phyloP scores from a whole-genome alignment of 1,140 invertebrate species.

The Chymomyza costata region DNA sequence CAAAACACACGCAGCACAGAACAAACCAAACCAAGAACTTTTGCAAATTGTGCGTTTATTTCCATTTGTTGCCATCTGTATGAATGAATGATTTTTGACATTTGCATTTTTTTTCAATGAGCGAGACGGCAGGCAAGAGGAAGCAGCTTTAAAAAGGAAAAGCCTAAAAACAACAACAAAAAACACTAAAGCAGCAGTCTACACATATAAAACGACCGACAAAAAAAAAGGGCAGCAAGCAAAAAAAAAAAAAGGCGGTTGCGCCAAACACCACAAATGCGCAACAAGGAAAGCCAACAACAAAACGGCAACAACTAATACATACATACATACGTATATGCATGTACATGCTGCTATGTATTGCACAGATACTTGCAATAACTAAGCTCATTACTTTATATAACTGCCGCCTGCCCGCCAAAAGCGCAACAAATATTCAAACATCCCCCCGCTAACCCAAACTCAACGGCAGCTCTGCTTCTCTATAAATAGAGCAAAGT shows the following conservation, averaged over 20 bases:
- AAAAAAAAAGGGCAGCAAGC: constrained; percentile 10
- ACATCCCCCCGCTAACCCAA: too few species aligned
- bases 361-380: too few species aligned
- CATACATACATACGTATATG: constrained; percentile 1
- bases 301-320: constrained; percentile 13
- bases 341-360: too few species aligned
- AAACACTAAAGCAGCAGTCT: constrained; percentile 10
- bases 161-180: constrained; percentile 3
- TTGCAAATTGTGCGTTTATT: constrained; percentile 21
- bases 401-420: constrained; percentile 27
- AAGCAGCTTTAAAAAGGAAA: constrained; percentile 7
- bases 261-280: constrained; percentile 2
- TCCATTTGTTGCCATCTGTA: constrained; percentile 29
- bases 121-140: constrained; percentile 17
- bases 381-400: constrained; percentile 50
- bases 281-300: constrained; percentile 40
- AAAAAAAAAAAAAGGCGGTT: constrained; percentile 11
- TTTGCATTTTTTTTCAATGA: constrained; percentile 40
- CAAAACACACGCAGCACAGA: constrained; percentile 15
- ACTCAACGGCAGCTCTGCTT: not conserved
- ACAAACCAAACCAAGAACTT: constrained; percentile 1
- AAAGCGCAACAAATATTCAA: constrained; percentile 26
- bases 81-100: constrained; percentile 23
- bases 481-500: too few species aligned
- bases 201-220: constrained; percentile 41